Base-by-base conservation (phyloP, 2,113 vertebrate genomes). In the Dasyprocta punctata region DNA sequence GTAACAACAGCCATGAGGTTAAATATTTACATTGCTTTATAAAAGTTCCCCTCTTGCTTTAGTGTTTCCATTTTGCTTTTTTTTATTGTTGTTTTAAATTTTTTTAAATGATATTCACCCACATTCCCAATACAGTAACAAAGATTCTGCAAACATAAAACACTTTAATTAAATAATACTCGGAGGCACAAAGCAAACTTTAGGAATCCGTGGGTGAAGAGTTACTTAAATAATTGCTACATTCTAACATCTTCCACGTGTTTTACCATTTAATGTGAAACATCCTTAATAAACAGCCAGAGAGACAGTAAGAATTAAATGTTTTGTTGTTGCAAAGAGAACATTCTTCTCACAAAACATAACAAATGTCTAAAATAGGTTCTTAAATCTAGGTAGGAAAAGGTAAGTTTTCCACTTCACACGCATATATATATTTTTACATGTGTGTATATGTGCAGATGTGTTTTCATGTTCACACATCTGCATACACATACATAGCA, bases 11-110 rank as follows among this genome's bases (percentile, higher is more conserved):
- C 98, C 94, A 8, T 98, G 98, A 98, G 98, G 98, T 98, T 98
- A 98, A 98, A 98, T 99, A 99, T 99, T 98, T 99, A 99, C 99
- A 99, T 98, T 98, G 98, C 98, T 98, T 99, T 99, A 98, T 98
- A 99, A 99, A 99, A 99, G 98, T 98, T 99, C 98, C 98, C 99
- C 99, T 99, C 98, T 98, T 94, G 71, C 96, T 99, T 98, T 98
- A 98, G 94, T 98, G 97, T 97, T 97, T 97, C 89, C 95, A 54
- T 96, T 97, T 97, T 96, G 83, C 49, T 67, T 92, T 94, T 54
- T 96, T 93, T 83, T 90, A 13, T 85, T 90, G 81, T 92, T 28
- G 12, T 94, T 95, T 95, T 63, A 54, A 41, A 58, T 87, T 92
- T 95, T 95, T 91, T 90, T 24, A 96, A 98, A 97, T 92, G 92